A percentile compares a stretch with the other conserved stretches of the same genome.
Evolutionary conservation across 2,797 vertebrate species (phyloP).

Genomic region (Mormyrus proboscirostris): DNA sequence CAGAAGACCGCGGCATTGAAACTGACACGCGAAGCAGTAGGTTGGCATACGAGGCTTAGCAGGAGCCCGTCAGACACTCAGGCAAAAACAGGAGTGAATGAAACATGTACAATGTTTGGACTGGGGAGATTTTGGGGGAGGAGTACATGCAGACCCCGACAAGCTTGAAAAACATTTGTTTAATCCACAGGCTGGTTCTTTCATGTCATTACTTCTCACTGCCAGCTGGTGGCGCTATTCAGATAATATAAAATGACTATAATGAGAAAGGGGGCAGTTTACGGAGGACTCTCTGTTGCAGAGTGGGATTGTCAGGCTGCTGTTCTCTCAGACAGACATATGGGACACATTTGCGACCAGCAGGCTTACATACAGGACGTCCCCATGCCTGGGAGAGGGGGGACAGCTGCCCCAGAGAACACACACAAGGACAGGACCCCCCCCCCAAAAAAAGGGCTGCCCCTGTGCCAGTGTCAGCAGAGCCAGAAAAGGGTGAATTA

Average conservation of each 20-base stretch:
- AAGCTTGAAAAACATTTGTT: background rate
- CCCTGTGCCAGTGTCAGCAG: conserved; percentile 41
- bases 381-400: background rate
- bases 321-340: background rate
- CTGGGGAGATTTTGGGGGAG: background rate
- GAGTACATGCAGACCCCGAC: background rate
- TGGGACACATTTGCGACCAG: background rate
- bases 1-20: background rate
- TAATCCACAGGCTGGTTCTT: too few relatives aligned
- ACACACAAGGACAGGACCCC: background rate
- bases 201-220: background rate
- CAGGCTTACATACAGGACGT: background rate
- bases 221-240: background rate
- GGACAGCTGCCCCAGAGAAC: background rate
- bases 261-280: background rate
- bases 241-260: background rate
- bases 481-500: conserved; percentile 67
- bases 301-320: background rate
- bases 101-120: background rate
- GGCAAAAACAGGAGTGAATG: background rate
- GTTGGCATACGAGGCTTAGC: background rate
- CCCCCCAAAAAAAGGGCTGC: background rate
- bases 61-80: background rate
- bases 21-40: background rate
- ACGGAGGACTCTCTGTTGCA: background rate